Evolutionary conservation across 2,797 vertebrate species (phyloP), one percentile per base, ranked within the genome.

Genomic region (Allobates femoralis): DNA sequence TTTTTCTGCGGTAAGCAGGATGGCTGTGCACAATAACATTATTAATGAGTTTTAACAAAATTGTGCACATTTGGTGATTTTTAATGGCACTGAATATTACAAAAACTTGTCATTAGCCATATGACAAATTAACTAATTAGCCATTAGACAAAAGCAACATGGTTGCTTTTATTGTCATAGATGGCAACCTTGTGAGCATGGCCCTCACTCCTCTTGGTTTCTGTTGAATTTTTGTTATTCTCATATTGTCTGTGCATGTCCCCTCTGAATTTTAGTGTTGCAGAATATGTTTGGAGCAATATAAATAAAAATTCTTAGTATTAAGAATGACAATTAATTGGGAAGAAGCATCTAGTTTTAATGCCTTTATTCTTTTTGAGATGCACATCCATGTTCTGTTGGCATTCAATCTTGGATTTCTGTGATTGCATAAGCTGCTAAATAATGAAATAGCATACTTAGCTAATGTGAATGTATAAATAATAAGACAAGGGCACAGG

Each of bases 381-480:
- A 15, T 74, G 11, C 37, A 12, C n/a, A 23, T 74, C 26, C 32
- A 26, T 50, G 41, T 74, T 46, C 21, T 10, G 10, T 74, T 74
- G 69, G 37, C 41, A 50, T 14, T 74, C 23, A 73, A n/a, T 12
- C 69, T 46, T 50, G 3, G 34, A 71, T 71, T 34, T 71, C 19
- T 41, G 26, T 74, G n/a, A 23, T 74, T 74, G 34, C 41, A 26
- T 74, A 50, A 74, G 15, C 41, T 74, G 12, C 69, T 74, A n/a
- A 74, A 74, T 46, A 74, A 50, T 74, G 46, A 26, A 74, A 37
- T 74, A 11, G 8, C 5, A 41, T 71, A 71, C 67, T 71, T n/a
- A 41, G 34, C 67, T 41, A 21, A 5, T 19, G 30, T 41, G 30
- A 19, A 67, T 67, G 34, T 69, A 37, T 67, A 21, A 37, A 69